phyloP scores from a whole-genome alignment of 2,888 invertebrate genomes.

The Sphaeridia pumilis region DNA sequence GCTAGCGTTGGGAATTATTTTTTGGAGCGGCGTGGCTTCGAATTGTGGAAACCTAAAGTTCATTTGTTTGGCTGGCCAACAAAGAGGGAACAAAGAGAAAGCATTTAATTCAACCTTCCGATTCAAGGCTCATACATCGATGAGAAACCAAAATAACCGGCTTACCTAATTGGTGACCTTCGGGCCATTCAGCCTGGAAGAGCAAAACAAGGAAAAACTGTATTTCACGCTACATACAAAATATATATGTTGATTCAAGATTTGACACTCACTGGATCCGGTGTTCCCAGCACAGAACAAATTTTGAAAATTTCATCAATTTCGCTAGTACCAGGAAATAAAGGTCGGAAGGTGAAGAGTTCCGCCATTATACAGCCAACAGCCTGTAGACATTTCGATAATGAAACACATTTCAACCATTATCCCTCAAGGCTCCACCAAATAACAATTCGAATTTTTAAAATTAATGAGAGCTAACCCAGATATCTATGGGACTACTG shows the following conservation, averaged over 20 bases:
- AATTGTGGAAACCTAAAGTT: conserved; percentile 93
- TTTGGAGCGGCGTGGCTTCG: conserved; percentile 63
- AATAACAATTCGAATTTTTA: too few species aligned
- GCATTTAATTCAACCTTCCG: too few species aligned
- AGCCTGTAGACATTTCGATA: too few species aligned
- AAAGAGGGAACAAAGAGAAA: too few species aligned
- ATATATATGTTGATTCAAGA: not conserved
- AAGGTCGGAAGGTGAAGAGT: conserved; percentile 82
- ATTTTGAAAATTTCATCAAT: conserved; percentile 94
- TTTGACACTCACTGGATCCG: conserved; percentile 61
- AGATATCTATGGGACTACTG: conserved; percentile 93
- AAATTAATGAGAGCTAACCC: too few species aligned
- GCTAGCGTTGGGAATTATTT: conserved; percentile 71
- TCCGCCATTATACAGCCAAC: conserved; percentile 92
- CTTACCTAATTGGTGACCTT: conserved; percentile 72
- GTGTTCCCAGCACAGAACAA: conserved; percentile 83
- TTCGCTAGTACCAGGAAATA: conserved; percentile 93
- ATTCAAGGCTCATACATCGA: too few species aligned
- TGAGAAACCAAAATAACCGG: too few species aligned
- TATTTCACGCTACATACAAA: not conserved
- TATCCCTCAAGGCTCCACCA: too few species aligned
- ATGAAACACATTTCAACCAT: too few species aligned
- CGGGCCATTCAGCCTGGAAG: conserved; percentile 67
- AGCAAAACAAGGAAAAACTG: too few species aligned
- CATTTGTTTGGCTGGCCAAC: conserved; percentile 83